Evolutionary conservation across 2,797 vertebrate genomes (phyloP).

Genomic region (Pangasius djambal): DNA sequence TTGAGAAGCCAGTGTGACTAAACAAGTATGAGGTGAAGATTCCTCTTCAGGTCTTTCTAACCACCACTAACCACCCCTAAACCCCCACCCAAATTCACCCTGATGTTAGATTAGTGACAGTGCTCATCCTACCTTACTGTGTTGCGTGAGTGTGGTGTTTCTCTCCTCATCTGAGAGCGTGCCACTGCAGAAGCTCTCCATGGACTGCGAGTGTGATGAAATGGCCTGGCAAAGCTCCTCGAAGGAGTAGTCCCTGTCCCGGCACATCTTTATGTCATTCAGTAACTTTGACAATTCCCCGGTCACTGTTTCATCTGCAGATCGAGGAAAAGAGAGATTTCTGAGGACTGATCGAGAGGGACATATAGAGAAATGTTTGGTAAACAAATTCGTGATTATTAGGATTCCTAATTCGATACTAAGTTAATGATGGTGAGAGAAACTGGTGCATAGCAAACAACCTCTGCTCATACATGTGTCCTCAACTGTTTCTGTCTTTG

Average conservation of each 20-base stretch:
- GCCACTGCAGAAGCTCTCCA: slow-evolving; percentile 88
- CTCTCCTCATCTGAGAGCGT: slow-evolving; percentile 89
- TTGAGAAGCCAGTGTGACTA: neutral
- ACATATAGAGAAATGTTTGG: neutral
- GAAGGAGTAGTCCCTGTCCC: slow-evolving; percentile 94
- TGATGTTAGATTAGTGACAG: neutral
- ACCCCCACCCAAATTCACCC: neutral
- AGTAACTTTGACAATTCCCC: slow-evolving; percentile 94
- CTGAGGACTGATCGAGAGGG: slow-evolving; percentile 26
- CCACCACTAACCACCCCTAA: too few species aligned
- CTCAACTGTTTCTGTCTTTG: neutral
- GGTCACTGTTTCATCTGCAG: slow-evolving; percentile 88
- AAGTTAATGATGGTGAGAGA: neutral
- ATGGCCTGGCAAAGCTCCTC: slow-evolving; percentile 95
- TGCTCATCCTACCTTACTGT: slow-evolving; percentile 71
- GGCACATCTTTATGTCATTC: slow-evolving; percentile 93
- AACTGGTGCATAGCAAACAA: neutral
- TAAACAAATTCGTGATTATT: neutral
- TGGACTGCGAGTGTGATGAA: slow-evolving; percentile 85
- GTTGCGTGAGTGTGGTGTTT: slow-evolving; percentile 83
- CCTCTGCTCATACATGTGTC: neutral
- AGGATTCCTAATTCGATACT: neutral
- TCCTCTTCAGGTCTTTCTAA: neutral
- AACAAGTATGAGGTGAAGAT: neutral
- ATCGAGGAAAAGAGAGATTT: slow-evolving; percentile 65